These are phyloP conservation scores for Drosophila varians DNA, from an alignment of 1,140 invertebrate species.

Conservation along the genomic window DNA sequence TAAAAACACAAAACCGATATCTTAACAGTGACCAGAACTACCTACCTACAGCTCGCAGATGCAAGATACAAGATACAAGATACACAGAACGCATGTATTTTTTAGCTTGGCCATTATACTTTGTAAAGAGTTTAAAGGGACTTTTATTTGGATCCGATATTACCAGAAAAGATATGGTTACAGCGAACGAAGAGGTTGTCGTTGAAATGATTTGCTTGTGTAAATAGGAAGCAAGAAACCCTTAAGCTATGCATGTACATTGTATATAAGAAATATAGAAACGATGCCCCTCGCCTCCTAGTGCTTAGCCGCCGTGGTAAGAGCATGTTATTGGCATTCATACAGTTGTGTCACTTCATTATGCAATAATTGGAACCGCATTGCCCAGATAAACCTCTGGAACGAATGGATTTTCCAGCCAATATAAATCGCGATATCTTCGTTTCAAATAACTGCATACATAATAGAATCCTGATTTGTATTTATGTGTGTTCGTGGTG, in stretches of 20 bases:
- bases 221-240: constrained; percentile 38
- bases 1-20: constrained; percentile 3
- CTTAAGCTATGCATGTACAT: constrained; percentile 38
- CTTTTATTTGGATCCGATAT: constrained; percentile 22
- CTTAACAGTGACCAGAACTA: constrained; percentile 25
- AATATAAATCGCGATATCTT: constrained; percentile 18
- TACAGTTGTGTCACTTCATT: constrained; percentile 50
- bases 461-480: constrained; percentile 59
- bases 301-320: constrained; percentile 2
- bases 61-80: constrained; percentile 6
- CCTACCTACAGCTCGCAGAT: constrained; percentile 29
- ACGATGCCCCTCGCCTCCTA: background rate
- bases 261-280: constrained; percentile 24
- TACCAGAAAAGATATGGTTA: constrained; percentile 23
- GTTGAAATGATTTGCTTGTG: constrained; percentile 43
- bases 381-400: background rate
- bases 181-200: background rate
- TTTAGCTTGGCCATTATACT: constrained; percentile 21
- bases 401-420: background rate
- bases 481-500: constrained; percentile 71
- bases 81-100: constrained; percentile 1
- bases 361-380: constrained; percentile 21
- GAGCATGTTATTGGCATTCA: constrained; percentile 56
- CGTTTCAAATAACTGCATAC: constrained; percentile 51
- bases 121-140: constrained; percentile 20